phyloP scores from a whole-genome alignment of 2,888 invertebrate genomes.

The Acleris literana region DNA sequence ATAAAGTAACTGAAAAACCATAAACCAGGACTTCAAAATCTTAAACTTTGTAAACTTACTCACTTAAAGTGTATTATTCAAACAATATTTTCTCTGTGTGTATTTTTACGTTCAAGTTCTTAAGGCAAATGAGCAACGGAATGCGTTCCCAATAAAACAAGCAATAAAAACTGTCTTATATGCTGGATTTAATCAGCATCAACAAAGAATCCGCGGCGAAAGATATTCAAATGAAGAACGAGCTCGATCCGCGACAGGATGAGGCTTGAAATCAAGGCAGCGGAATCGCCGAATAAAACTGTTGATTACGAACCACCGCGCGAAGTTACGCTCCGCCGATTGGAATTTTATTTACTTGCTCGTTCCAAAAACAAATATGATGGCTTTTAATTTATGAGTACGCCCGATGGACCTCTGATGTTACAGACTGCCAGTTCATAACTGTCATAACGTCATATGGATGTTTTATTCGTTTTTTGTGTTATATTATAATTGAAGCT shows the following conservation, averaged over 20 bases:
- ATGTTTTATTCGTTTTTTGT: conserved; percentile 51
- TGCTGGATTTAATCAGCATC: conserved; percentile 68
- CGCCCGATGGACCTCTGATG: conserved; percentile 56
- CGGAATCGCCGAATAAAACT: conserved; percentile 75
- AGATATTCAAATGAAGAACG: conserved; percentile 70
- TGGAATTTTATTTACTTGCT: conserved; percentile 75
- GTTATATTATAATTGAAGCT: conserved; percentile 61
- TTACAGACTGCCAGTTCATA: conserved; percentile 57
- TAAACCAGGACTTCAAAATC: too few relatives aligned
- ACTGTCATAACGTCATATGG: conserved; percentile 62
- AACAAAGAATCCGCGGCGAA: conserved; percentile 57
- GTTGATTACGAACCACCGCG: conserved; percentile 75
- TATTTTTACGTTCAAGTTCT: conserved; percentile 13
- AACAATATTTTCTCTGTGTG: too few relatives aligned
- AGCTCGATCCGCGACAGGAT: conserved; percentile 57
- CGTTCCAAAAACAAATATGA: conserved; percentile 78
- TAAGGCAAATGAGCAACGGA: conserved; percentile 27
- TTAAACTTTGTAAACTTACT: too few relatives aligned
- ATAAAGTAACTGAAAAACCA: too few relatives aligned
- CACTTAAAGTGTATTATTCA: too few relatives aligned
- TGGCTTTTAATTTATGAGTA: conserved; percentile 78
- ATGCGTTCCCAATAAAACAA: conserved; percentile 29
- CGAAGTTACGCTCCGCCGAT: conserved; percentile 74
- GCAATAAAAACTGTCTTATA: conserved; percentile 41
- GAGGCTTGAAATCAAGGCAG: conserved; percentile 68